phyloP scores from a whole-genome alignment of 2,797 vertebrate species.

The Holocentrus rufus region DNA sequence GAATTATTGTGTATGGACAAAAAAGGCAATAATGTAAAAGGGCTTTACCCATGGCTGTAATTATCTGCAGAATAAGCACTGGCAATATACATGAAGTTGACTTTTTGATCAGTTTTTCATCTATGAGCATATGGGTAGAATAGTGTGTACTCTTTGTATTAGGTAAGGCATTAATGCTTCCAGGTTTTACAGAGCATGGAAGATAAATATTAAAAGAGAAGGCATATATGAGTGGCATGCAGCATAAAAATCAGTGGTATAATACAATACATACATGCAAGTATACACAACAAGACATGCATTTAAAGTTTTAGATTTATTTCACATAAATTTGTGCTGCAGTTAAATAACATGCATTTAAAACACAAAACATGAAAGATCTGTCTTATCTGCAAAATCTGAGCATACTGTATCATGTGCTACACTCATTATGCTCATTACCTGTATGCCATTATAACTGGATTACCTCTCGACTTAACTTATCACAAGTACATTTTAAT shows the following conservation, averaged over 20 bases:
- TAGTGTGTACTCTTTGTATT: conserved; percentile 7
- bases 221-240: conserved; percentile 35
- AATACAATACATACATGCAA: conserved; percentile 52
- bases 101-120: too few relatives aligned
- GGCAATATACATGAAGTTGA: not conserved
- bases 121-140: not conserved
- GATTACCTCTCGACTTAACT: not conserved
- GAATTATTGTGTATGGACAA: not conserved
- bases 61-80: conserved; percentile 2
- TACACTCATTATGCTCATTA: not conserved
- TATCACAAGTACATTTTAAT: not conserved
- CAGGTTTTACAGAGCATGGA: not conserved
- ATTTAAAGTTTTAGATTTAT: conserved; percentile 71
- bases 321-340: conserved; percentile 61
- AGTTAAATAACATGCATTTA: conserved; percentile 57
- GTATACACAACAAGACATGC: conserved; percentile 74
- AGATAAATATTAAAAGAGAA: not conserved
- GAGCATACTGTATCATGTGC: not conserved
- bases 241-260: conserved; percentile 28
- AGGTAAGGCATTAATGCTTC: conserved; percentile 14
- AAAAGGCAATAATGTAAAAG: not conserved
- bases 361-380: conserved; percentile 45
- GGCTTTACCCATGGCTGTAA: not conserved
- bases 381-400: not conserved
- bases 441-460: not conserved